Percentiles rank a stretch among this genome's conserved stretches.
Evolutionary conservation across 2,113 vertebrate species (phyloP).

Genomic region (Odocoileus hemionus): DNA sequence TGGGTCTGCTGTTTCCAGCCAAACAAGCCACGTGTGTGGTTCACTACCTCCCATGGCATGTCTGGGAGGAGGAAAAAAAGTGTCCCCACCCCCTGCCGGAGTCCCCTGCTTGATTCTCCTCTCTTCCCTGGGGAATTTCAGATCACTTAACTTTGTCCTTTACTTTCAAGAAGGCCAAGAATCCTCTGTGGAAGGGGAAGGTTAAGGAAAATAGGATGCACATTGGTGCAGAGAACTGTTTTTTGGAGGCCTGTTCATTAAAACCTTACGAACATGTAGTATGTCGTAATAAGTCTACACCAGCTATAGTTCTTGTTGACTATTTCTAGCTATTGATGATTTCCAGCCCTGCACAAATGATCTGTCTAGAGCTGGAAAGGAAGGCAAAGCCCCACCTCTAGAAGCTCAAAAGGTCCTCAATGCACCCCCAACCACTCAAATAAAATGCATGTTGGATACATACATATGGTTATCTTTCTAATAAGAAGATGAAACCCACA

Average conservation of each 20-base stretch:
- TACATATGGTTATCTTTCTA: neutral
- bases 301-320: neutral
- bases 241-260: neutral
- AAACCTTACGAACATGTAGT: neutral
- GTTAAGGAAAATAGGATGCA: neutral
- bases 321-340: neutral
- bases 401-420: neutral
- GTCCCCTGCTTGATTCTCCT: neutral
- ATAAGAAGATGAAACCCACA: neutral
- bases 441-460: neutral
- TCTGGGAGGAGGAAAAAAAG: slow-evolving; percentile 42
- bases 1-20: slow-evolving; percentile 30
- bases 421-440: fast-evolving
- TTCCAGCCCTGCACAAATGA: neutral
- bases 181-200: neutral
- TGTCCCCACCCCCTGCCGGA: neutral
- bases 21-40: neutral
- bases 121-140: neutral
- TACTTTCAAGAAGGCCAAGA: neutral
- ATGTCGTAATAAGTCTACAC: neutral
- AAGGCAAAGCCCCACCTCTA: neutral
- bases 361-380: neutral
- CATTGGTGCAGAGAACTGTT: neutral
- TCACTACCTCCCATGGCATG: neutral
- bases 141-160: neutral